A percentile compares a stretch with the other conserved stretches of the same genome.
Evolutionary conservation across 1,140 invertebrate genomes (phyloP).

Genomic region (Drosophila mauritiana): DNA sequence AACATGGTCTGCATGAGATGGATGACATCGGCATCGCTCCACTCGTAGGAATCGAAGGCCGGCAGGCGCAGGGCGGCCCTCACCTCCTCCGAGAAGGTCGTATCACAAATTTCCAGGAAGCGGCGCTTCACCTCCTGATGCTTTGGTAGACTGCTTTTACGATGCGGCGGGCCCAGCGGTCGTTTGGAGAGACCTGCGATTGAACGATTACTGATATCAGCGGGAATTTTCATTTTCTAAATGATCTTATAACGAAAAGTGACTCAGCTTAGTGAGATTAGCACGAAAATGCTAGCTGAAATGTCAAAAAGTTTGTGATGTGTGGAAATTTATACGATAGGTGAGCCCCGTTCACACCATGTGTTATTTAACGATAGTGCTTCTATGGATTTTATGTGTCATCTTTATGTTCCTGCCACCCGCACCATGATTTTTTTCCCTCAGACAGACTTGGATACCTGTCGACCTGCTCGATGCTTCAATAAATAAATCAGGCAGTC

Average conservation of each 20-base stretch:
- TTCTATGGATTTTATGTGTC: too few species aligned
- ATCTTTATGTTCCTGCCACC: too few species aligned
- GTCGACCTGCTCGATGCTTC: slow-evolving; percentile 34
- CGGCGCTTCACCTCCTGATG: slow-evolving; percentile 84
- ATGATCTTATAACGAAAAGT: neutral
- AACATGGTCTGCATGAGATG: slow-evolving; percentile 94
- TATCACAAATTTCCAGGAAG: slow-evolving; percentile 85
- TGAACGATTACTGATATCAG: neutral
- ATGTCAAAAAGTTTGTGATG: too few species aligned
- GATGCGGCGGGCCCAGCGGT: slow-evolving; percentile 80
- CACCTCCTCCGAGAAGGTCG: slow-evolving; percentile 83
- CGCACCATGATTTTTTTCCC: neutral
- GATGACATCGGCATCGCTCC: slow-evolving; percentile 93
- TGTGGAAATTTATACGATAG: too few species aligned
- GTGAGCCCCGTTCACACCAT: too few species aligned
- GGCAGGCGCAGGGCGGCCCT: slow-evolving; percentile 88
- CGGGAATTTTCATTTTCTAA: neutral
- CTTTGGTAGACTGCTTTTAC: slow-evolving; percentile 85
- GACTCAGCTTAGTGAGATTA: too few species aligned
- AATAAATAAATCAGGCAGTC: slow-evolving; percentile 72
- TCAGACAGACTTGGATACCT: slow-evolving; percentile 43
- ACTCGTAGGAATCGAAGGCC: slow-evolving; percentile 93
- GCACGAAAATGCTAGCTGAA: too few species aligned
- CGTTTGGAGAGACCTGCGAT: slow-evolving; percentile 82
- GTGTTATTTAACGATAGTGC: too few species aligned